Evolutionary conservation across 2,797 vertebrate species (phyloP), one percentile per base, ranked within the genome.

Genomic region (Chanos chanos): DNA sequence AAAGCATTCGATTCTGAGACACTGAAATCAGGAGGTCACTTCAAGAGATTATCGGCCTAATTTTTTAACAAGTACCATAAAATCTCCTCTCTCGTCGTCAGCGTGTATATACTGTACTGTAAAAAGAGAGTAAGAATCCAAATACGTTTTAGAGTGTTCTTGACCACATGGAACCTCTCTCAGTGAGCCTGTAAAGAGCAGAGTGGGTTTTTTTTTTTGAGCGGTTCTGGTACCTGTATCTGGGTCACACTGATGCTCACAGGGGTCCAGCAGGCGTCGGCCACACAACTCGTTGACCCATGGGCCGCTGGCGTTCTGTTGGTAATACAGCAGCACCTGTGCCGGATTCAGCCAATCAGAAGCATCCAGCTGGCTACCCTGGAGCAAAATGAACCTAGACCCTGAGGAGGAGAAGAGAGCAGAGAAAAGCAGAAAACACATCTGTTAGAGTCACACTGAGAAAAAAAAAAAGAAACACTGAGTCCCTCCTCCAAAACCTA

Each of bases 291-390:
- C 96, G 52, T 87, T 89, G 64, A 93, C 83, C 96, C 96, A 99
- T 16, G 95, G 94, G 33, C 96, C 96, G 0, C 96, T 99, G 84
- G 95, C 94, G 50, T 99, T 99, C 90, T 98, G 95, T 76, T 99
- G 96, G 76, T 96, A 94, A 84, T 94, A 99, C 58, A 99, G 78
- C 58, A 95, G 40, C 36, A 99, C 95, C 83, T 99, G 96, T 1
- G 96, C 96, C 0, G 96, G 96, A 74, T 99, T 99, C 76, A 99
- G 82, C 96, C 96, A 99, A 77, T 98, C 95, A 0, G 94, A 97
- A 44, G 96, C 96, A 13, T 98, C 95, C 83, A 99, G 74, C 81
- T 98, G 96, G 79, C 94, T 99, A 22, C 96, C 96, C 74, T 99
- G 95, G 75, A 98, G 87, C 79, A 99, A 77, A 74, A 99, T 94